phyloP scores from a whole-genome alignment of 2,888 invertebrate species.

The Gastrophysa polygoni region DNA sequence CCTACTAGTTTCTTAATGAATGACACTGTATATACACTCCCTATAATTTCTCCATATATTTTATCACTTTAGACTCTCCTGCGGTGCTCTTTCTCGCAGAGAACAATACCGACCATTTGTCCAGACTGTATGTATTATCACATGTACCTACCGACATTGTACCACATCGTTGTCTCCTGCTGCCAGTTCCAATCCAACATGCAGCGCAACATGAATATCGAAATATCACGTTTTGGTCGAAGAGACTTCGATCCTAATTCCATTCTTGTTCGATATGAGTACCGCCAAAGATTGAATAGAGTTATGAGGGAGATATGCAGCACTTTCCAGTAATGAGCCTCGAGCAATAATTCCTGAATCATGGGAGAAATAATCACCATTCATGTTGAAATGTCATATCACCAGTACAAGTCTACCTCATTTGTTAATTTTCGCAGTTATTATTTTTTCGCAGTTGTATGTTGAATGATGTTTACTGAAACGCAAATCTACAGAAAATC shows the following conservation, averaged over 20 bases:
- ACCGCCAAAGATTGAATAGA: constrained; percentile 29
- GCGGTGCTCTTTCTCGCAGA: constrained; percentile 9
- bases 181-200: background rate
- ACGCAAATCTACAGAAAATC: too few relatives aligned
- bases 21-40: too few relatives aligned
- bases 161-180: background rate
- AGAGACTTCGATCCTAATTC: constrained; percentile 36
- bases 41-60: background rate
- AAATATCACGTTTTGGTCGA: background rate
- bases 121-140: constrained; percentile 7
- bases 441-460: too few relatives aligned
- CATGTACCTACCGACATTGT: background rate
- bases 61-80: background rate
- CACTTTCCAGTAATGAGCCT: too few relatives aligned
- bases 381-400: too few relatives aligned
- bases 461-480: too few relatives aligned
- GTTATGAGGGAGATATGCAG: constrained; percentile 37
- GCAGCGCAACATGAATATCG: background rate
- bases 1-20: too few relatives aligned
- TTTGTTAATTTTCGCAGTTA: too few relatives aligned
- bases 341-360: too few relatives aligned
- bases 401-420: too few relatives aligned
- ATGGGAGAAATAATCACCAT: too few relatives aligned
- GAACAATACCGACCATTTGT: constrained; percentile 28
- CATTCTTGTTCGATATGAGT: constrained; percentile 43